These are phyloP conservation scores for Cheilosia impressa DNA, from an alignment of 2,888 invertebrate species.

Conservation along the genomic window DNA sequence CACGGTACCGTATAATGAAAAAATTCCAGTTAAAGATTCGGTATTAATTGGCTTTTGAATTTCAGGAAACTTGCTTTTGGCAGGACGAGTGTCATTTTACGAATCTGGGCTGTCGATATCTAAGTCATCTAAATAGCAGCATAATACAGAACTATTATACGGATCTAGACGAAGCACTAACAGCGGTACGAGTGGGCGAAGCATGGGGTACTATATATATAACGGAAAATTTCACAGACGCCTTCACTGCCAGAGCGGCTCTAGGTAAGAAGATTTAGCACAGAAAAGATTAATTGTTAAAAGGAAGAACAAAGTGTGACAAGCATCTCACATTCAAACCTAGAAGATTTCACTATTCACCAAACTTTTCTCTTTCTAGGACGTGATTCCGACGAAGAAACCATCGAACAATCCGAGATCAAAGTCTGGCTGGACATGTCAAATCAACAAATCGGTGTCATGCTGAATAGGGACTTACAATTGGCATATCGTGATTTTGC, in stretches of 20 bases:
- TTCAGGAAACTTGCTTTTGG: conserved; percentile 81
- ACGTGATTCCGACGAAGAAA: conserved; percentile 93
- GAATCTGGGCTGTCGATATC: conserved; percentile 91
- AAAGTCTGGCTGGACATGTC: conserved; percentile 97
- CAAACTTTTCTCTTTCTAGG: conserved; percentile 81
- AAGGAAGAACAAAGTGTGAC: background rate
- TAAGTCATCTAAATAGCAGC: conserved; percentile 90
- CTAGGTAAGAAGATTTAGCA: conserved; percentile 84
- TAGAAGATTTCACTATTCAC: too few species aligned
- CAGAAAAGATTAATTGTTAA: background rate
- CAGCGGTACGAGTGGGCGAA: conserved; percentile 90
- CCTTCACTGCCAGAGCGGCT: conserved; percentile 91
- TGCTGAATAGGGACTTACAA: conserved; percentile 93
- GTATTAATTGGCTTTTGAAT: conserved; percentile 2
- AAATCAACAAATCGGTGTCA: conserved; percentile 96
- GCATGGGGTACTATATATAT: conserved; percentile 96
- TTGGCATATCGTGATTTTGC: conserved; percentile 94
- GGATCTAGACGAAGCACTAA: conserved; percentile 87
- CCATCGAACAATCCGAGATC: conserved; percentile 93
- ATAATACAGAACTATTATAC: conserved; percentile 89
- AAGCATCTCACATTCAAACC: too few species aligned
- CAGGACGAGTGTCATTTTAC: conserved; percentile 88
- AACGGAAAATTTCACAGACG: conserved; percentile 94
- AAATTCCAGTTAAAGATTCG: background rate
- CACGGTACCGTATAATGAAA: conserved; percentile 77